These are phyloP conservation scores for Misgurnus anguillicaudatus DNA, from an alignment of 2,113 vertebrate species.

Conservation along the genomic window DNA sequence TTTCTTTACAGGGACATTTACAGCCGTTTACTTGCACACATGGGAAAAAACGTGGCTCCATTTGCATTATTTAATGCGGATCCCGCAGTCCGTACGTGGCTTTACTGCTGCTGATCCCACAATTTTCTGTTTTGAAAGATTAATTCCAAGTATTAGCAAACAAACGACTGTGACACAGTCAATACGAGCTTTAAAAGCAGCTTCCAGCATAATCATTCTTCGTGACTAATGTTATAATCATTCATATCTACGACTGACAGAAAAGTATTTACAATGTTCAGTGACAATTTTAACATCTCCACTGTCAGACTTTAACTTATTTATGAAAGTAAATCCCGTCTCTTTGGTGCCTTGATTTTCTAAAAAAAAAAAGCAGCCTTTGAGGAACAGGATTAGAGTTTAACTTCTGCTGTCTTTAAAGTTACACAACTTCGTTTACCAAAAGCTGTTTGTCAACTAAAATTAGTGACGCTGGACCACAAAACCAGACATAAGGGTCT, in stretches of 20 bases:
- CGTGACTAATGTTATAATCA: background rate
- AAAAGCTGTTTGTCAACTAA: too few relatives aligned
- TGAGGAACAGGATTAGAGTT: too few relatives aligned
- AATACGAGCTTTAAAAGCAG: conserved; percentile 4
- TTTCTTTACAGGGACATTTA: conserved; percentile 22
- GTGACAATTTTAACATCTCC: background rate
- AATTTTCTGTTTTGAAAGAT: conserved; percentile 12
- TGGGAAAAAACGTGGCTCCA: background rate
- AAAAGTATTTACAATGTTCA: conserved; percentile 8
- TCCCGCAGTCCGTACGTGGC: background rate
- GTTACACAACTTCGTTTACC: too few relatives aligned
- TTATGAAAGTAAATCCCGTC: background rate
- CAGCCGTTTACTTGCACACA: conserved; percentile 10
- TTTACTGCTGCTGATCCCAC: conserved; percentile 23
- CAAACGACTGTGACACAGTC: background rate
- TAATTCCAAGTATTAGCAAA: conserved; percentile 23
- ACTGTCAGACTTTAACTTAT: background rate
- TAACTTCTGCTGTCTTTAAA: too few relatives aligned
- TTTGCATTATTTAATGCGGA: conserved; percentile 17
- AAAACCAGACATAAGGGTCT: too few relatives aligned
- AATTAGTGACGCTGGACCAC: too few relatives aligned
- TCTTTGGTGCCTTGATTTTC: background rate
- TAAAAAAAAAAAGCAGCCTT: too few relatives aligned
- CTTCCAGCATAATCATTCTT: background rate
- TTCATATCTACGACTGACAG: conserved; percentile 1